Evolutionary conservation across 2,113 vertebrate species (phyloP), one percentile per base, ranked within the genome.

Genomic region (Patagioenas fasciata): DNA sequence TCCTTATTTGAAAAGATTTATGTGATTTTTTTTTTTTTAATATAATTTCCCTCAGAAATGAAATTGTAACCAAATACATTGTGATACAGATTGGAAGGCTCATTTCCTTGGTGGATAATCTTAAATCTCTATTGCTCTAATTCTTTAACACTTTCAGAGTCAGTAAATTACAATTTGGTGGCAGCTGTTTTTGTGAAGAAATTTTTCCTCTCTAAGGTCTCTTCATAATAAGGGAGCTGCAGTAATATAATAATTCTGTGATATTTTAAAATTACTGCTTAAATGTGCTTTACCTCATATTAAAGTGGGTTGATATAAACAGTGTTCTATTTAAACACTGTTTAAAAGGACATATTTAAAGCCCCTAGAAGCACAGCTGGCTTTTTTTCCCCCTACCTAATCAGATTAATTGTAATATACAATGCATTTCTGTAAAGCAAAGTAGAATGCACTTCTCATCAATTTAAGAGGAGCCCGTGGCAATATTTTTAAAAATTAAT

Each of bases 341-440:
- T 95, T 97, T 97, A 90, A 97, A 97, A 97, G 90, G 91, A 95
- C 82, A 73, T 79, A 96, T 86, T 95, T 95, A 96, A 96, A 93
- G 71, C 85, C 91, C 51, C 15, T 93, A 89, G 96, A 96, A 97
- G 10, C 72, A 75, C 42, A 95, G 44, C 78, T 95, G 90, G 50
- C 81, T 88, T 96, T 62, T 38, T 95, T 77, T 15, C 10, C 3
- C 13, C 3, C 66, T 78, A 74, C 92, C 80, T 96, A 95, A 98
- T 97, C 95, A 97, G 95, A 97, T 98, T 96, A 97, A 97, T 14
- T 89, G 69, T 85, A 92, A 88, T 89, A 70, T 93, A 92, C 36
- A 95, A 83, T 42, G 51, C 34, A 38, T 91, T 96, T 97, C 92
- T 96, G 84, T 73, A 87, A 96, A 97, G 94, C 84, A 92, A 96